A percentile compares a stretch with the other conserved stretches of the same genome.
Evolutionary conservation across 64 coral and sea anemone genomes (phyloP).

Genomic region (Anthopleura sola): DNA sequence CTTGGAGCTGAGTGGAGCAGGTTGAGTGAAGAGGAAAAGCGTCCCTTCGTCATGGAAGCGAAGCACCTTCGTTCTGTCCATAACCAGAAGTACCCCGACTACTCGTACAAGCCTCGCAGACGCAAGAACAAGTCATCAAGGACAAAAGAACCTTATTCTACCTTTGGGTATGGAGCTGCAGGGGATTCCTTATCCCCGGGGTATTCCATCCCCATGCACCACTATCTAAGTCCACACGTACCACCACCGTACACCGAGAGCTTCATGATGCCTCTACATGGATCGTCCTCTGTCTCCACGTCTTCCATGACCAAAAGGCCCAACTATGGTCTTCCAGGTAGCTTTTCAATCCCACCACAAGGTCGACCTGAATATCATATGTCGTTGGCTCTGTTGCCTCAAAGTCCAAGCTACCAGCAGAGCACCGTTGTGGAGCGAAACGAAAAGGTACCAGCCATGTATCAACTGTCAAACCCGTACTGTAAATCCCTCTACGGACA

Average conservation of each 20-base stretch:
- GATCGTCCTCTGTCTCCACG: constrained; percentile 42
- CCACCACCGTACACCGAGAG: constrained; percentile 71
- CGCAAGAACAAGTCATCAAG: constrained; percentile 62
- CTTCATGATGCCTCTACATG: constrained; percentile 66
- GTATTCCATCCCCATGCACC: constrained; percentile 77
- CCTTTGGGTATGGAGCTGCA: constrained; percentile 65
- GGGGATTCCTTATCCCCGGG: constrained; percentile 39
- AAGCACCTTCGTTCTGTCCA: constrained; percentile 81
- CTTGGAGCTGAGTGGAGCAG: constrained; percentile 92
- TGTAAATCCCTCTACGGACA: constrained; percentile 58
- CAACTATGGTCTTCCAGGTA: constrained; percentile 51
- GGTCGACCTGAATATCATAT: constrained; percentile 61
- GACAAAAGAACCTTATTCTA: constrained; percentile 58
- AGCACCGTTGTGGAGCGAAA: constrained; percentile 28
- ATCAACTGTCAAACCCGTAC: constrained; percentile 41
- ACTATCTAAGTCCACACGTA: constrained; percentile 76
- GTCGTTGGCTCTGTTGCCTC: constrained; percentile 61
- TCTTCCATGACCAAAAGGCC: constrained; percentile 51
- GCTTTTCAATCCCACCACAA: constrained; percentile 44
- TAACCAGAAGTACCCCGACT: constrained; percentile 90
- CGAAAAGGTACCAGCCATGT: constrained; percentile 14
- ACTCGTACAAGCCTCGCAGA: constrained; percentile 85
- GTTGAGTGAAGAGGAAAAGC: constrained; percentile 81
- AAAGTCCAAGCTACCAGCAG: constrained; percentile 59
- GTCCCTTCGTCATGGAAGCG: constrained; percentile 79